Evolutionary conservation across 2,888 invertebrate species (phyloP).

Genomic region (Pegoplata infirma): DNA sequence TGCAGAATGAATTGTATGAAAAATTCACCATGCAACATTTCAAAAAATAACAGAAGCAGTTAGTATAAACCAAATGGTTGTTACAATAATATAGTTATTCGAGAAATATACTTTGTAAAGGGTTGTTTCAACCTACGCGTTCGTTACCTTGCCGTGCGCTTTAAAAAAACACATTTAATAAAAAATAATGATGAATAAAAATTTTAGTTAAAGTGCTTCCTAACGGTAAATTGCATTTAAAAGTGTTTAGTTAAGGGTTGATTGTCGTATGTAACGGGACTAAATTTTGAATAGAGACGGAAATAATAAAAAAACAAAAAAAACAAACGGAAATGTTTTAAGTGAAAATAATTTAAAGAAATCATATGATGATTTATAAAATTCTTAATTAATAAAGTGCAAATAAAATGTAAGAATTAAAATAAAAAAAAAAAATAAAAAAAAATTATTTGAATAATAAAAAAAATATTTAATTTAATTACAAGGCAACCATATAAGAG

Average conservation of each 20-base stretch:
- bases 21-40: background rate
- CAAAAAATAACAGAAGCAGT: background rate
- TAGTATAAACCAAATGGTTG: conserved; percentile 35
- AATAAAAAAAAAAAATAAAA: background rate
- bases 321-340: conserved; percentile 5
- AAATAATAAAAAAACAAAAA: background rate
- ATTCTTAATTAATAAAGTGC: no score
- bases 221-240: conserved; percentile 50
- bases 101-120: conserved; percentile 50
- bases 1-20: conserved; percentile 7
- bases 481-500: background rate
- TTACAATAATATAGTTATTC: conserved; percentile 54
- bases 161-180: background rate
- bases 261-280: conserved; percentile 33
- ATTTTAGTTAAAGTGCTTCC: conserved; percentile 33
- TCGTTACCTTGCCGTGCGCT: background rate
- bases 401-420: background rate
- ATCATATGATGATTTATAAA: background rate
- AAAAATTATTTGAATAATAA: background rate
- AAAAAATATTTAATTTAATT: background rate
- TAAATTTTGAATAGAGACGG: conserved; percentile 1
- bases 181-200: conserved; percentile 2
- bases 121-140: conserved; percentile 44
- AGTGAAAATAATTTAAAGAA: background rate
- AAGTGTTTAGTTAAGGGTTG: conserved; percentile 55